phyloP scores from a whole-genome alignment of 2,797 vertebrate species.

The Parambassis ranga region DNA sequence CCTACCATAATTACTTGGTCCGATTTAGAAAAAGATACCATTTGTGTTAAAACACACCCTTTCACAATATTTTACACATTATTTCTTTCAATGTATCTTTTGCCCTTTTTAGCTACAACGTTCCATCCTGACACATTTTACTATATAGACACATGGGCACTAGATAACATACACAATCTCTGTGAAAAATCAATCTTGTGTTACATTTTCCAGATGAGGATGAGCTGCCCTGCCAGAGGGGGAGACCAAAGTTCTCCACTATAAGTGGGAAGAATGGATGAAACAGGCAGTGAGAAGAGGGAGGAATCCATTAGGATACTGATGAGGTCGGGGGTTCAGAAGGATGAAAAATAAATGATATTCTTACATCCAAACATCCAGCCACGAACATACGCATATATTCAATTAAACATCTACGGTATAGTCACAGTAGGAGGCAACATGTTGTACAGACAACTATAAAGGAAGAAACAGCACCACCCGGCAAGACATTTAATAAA shows the following conservation, averaged over 20 bases:
- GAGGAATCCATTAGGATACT: not conserved
- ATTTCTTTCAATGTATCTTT: no score
- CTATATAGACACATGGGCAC: no score
- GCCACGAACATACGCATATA: not conserved
- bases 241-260: not conserved
- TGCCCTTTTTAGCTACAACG: no score
- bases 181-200: no score
- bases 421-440: constrained; percentile 4
- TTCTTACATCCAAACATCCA: not conserved
- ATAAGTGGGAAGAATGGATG: not conserved
- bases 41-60: no score
- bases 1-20: no score
- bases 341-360: not conserved
- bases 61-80: no score
- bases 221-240: no score
- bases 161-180: no score
- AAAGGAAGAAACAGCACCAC: not conserved
- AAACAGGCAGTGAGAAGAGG: not conserved
- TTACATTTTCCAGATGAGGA: no score
- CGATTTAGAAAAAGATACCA: no score
- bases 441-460: constrained; percentile 7
- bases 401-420: not conserved
- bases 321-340: not conserved
- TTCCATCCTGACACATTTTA: no score
- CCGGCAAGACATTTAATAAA: constrained; percentile 42